Base-by-base conservation (phyloP, 2,113 vertebrate species). In the Haplotaxodon microlepis region DNA sequence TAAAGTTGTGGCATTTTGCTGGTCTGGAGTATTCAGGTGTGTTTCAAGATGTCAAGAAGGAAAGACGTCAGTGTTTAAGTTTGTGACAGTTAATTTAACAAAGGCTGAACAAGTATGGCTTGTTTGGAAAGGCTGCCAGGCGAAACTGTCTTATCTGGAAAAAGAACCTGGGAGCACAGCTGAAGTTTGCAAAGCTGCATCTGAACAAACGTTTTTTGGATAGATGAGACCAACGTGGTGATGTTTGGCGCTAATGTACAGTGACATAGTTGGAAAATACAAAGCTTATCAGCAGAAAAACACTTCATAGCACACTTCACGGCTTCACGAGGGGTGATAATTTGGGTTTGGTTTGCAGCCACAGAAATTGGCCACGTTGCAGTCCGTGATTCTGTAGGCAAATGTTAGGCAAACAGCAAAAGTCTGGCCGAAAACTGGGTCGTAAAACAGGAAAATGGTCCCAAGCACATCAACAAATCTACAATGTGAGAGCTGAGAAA, bases 71-170 rank as follows among this genome's bases (percentile, higher is more conserved):
- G 27, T 27, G 69, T 45, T 73, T 27, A 45, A 5, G 6, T 73
- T 47, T 9, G 0, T 76, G 24, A 76, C 40, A 1, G 5, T 47
- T 47, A 47, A 76, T 29, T 29, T 19, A 14, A 47, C 14, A 76
- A 76, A 47, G 21, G 24, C 24, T 8, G 40, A 76, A 29, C 69
- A 76, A 76, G 21, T 45, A 17, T 73, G 40, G 21, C 40, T 73
- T 73, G 69, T 73, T 45, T 73, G 40, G 40, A 42, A 73, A 45
- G 9, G 24, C 21, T 47, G 5, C 40, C 40, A 29, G 21, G 24
- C 0, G 6, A 47, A 47, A 19, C 2, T 1, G 14, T 47, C 21
- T 73, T 17, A 10, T 29, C 14, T 17, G 9, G 11, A 76, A 76
- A 76, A 76, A 29, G 2, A 76, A 76, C 21, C 40, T 29, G 13